A percentile compares a stretch with the other conserved stretches of the same genome.
Evolutionary conservation across 2,888 invertebrate species (phyloP).

Genomic region (Xylota segnis): DNA sequence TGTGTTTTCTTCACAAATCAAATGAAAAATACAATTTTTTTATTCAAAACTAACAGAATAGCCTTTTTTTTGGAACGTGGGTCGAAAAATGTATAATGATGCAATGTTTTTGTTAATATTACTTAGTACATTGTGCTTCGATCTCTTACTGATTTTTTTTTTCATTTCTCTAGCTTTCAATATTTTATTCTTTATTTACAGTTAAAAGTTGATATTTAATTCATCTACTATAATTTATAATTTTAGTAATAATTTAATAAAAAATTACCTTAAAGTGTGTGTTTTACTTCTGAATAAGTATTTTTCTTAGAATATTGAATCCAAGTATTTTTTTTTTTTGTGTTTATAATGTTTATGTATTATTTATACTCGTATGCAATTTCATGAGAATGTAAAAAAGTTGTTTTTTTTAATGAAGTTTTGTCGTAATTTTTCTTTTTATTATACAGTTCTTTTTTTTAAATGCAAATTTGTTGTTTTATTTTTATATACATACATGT

Average conservation of each 20-base stretch:
- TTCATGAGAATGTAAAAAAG: conserved; percentile 58
- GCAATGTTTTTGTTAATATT: conserved; percentile 19
- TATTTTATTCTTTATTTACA: conserved; percentile 36
- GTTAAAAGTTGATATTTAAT: conserved; percentile 28
- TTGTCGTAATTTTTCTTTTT: conserved; percentile 8
- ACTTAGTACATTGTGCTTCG: conserved; percentile 48
- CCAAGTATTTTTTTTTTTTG: conserved; percentile 31
- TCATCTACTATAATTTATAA: conserved; percentile 40
- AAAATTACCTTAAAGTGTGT: conserved; percentile 15
- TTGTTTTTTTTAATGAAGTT: conserved; percentile 8
- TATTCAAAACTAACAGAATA: conserved; percentile 8
- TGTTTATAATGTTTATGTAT: conserved; percentile 14
- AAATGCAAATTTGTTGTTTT: conserved; percentile 41
- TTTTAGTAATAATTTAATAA: conserved; percentile 18
- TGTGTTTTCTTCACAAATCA: conserved; percentile 2
- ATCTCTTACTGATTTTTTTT: conserved; percentile 18
- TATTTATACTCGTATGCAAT: conserved; percentile 37
- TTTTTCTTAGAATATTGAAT: conserved; percentile 35
- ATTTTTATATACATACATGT: conserved; percentile 20
- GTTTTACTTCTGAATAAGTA: conserved; percentile 29
- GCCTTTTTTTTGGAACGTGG: conserved; percentile 14
- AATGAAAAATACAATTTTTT: background rate
- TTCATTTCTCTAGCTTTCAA: conserved; percentile 19
- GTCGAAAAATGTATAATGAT: conserved; percentile 24
- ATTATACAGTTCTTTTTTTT: conserved; percentile 43